Conservation (phyloP, 2,888 invertebrate genomes). For the Nemotelus pantherinus region DNA sequence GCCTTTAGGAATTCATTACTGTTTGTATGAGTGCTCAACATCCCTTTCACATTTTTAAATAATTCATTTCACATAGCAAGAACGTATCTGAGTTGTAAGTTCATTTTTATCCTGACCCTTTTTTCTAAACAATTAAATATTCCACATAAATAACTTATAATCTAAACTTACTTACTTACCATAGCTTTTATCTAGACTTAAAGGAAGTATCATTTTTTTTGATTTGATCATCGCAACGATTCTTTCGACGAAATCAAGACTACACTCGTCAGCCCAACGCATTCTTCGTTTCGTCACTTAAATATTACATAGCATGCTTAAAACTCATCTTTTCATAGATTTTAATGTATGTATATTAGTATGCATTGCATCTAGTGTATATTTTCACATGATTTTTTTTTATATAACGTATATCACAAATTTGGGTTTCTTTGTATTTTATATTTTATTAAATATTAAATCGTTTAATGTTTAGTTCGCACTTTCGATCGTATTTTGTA, state of each 20-base stretch:
- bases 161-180: slow-evolving; percentile 17
- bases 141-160: slow-evolving; percentile 44
- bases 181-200: slow-evolving; percentile 24
- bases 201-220: slow-evolving; percentile 18
- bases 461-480: slow-evolving; percentile 14
- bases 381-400: slow-evolving; percentile 37
- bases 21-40: too few species aligned
- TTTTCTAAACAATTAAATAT: slow-evolving; percentile 6
- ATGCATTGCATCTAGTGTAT: slow-evolving; percentile 15
- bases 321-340: too few species aligned
- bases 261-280: too few species aligned
- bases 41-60: too few species aligned
- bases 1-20: too few species aligned
- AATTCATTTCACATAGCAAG: too few species aligned
- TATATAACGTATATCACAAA: slow-evolving; percentile 51
- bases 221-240: slow-evolving; percentile 7
- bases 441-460: slow-evolving; percentile 31
- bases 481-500: slow-evolving; percentile 15
- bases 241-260: too few species aligned
- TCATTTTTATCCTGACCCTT: too few species aligned
- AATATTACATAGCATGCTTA: too few species aligned
- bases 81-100: too few species aligned
- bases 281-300: background rate
- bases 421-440: slow-evolving; percentile 48
- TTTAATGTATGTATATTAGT: background rate